These are phyloP conservation scores for Sebastes hubbsi DNA, from an alignment of 2,797 vertebrate genomes.

Conservation along the genomic window DNA sequence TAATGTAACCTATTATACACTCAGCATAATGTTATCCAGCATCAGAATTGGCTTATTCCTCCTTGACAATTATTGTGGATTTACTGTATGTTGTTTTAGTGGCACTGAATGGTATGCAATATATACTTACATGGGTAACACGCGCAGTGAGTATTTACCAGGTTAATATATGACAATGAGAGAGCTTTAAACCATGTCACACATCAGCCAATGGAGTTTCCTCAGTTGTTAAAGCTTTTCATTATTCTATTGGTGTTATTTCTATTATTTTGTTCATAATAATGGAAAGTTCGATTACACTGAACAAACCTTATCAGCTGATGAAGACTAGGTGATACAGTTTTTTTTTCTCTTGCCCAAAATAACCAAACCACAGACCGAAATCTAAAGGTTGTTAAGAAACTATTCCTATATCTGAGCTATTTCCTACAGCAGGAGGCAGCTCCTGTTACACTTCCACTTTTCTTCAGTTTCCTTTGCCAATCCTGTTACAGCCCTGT, in stretches of 20 bases:
- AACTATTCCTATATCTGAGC: background rate
- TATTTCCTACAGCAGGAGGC: background rate
- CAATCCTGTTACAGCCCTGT: constrained; percentile 1
- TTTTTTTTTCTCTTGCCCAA: no score
- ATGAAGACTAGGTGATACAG: background rate
- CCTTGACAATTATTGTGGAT: background rate
- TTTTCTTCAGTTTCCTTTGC: background rate
- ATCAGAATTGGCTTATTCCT: background rate
- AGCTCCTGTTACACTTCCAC: background rate
- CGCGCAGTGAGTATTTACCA: background rate
- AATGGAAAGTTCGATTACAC: background rate
- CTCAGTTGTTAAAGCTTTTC: background rate
- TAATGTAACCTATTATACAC: background rate
- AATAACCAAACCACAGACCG: background rate
- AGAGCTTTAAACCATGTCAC: background rate
- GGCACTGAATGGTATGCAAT: background rate
- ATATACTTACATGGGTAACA: background rate
- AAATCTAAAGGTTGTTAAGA: background rate
- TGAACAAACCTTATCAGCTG: background rate
- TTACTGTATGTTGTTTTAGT: constrained; percentile 1
- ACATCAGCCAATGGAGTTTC: background rate
- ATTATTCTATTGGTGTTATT: background rate
- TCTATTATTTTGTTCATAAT: background rate
- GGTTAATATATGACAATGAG: background rate
- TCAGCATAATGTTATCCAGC: no score